phyloP scores from a whole-genome alignment of 2,888 invertebrate genomes.

The Microctonus hyperodae region DNA sequence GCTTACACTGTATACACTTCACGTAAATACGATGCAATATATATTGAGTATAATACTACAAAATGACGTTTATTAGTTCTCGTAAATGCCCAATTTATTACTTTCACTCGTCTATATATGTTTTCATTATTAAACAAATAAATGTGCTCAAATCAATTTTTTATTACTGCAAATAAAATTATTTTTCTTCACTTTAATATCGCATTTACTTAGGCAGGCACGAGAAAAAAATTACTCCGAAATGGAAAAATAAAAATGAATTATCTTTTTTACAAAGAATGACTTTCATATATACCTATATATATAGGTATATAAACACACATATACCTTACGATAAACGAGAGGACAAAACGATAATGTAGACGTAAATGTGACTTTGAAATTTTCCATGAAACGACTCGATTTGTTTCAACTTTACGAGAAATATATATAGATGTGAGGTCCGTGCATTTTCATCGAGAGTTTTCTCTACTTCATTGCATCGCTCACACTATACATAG shows the following conservation, averaged over 20 bases:
- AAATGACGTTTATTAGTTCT: neutral
- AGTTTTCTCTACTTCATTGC: neutral
- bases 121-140: neutral
- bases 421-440: neutral
- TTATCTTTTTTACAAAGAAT: neutral
- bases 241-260: neutral
- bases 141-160: neutral
- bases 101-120: neutral
- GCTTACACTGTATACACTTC: neutral
- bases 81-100: neutral
- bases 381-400: conserved; percentile 9
- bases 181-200: neutral
- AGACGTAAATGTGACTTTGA: conserved; percentile 9
- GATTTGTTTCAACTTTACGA: conserved; percentile 10
- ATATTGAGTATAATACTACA: neutral
- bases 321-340: neutral
- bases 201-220: no score
- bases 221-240: neutral
- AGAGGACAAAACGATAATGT: conserved; percentile 3
- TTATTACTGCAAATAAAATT: neutral
- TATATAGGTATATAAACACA: no score
- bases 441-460: conserved; percentile 10
- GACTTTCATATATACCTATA: neutral
- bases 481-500: neutral
- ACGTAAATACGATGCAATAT: neutral